Evolutionary conservation across 2,888 invertebrate species (phyloP), one percentile per base, ranked within the genome.

Genomic region (Graphium colonna): DNA sequence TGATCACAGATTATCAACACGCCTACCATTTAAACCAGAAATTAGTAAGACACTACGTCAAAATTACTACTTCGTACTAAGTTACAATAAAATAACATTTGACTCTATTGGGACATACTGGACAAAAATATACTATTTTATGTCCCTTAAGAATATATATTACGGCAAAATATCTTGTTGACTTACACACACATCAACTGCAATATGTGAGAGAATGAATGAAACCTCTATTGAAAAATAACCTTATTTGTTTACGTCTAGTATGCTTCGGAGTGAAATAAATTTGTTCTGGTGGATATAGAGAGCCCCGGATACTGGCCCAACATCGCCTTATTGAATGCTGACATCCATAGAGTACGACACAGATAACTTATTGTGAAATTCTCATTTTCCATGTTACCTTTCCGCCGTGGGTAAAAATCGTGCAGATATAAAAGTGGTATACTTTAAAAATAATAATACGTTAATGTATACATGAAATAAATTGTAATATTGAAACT

Each of bases 181-280:
- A 62, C 61, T 63, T 52, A 56, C 60, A 55, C 53, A 70, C 67
- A 36, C 12, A n/a, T 15, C 40, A 40, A 39, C n/a, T 68, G 69
- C 62, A 65, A 65, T 67, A 64, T 68, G 66, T 69, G 71, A 73
- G 68, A 75, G 71, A 73, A 77, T 68, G 71, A 75, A 79, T 78
- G 77, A 72, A 75, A 69, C 68, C 67, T 76, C 73, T 75, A 79
- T 82, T 81, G 83, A 83, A 84, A 83, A 82, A 84, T 85, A 82
- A 77, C 77, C 77, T 82, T 85, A 82, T 86, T 86, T 86, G 83
- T 86, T 86, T 85, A 84, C 82, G 79, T 85, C 84, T 84, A 78
- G 79, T 80, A 68, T 70, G 75, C 78, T 83, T 72, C 73, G 73
- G 79, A 78, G 82, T 66, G 77, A 83, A 83, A 87, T 86, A 86